Evolutionary conservation across 2,888 invertebrate species (phyloP), one percentile per base, ranked within the genome.

Genomic region (Laothoe populi): DNA sequence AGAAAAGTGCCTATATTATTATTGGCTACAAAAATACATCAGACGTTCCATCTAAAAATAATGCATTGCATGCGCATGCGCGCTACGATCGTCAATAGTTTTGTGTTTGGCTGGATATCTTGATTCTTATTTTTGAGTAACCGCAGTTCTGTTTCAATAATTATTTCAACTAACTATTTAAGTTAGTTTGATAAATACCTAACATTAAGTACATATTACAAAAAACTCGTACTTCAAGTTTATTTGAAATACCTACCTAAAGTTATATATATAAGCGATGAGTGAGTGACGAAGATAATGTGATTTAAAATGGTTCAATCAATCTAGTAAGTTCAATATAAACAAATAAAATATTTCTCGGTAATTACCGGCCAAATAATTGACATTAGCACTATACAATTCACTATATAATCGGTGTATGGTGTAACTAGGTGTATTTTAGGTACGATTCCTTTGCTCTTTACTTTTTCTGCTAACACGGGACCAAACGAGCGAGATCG

Each of bases 11-110:
- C 26, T 26, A 31, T 5, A 31, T n/a, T n/a, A n/a, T n/a, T n/a
- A 16, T 49, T 49, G 31, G 49, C 4, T 19, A 31, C 31, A 31
- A 49, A 49, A 49, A 26, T 26, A 49, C 49, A 49, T 49, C 0
- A 1, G 8, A 31, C 49, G 49, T 49, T 49, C 49, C 16, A 35
- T 57, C 61, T 61, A 61, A 61, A 61, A 53, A 61, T 61, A 61
- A 44, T 49, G n/a, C 49, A n/a, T n/a, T n/a, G 13, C 35, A 35
- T 57, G 61, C 61, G 61, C 61, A 45, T 61, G 61, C 61, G 61
- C 61, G 35, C 44, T 31, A 13, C 13, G 26, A 24, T 1, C 48
- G 13, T n/a, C 48, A 23, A 23, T 10, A 31, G 26, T 10, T 23
- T 31, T 31, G 31, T 31, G 31, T 10, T 31, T 16, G 8, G 31